Evolutionary conservation across 2,797 vertebrate species (phyloP), one percentile per base, ranked within the genome.

Genomic region (Macroramphosus scolopax): DNA sequence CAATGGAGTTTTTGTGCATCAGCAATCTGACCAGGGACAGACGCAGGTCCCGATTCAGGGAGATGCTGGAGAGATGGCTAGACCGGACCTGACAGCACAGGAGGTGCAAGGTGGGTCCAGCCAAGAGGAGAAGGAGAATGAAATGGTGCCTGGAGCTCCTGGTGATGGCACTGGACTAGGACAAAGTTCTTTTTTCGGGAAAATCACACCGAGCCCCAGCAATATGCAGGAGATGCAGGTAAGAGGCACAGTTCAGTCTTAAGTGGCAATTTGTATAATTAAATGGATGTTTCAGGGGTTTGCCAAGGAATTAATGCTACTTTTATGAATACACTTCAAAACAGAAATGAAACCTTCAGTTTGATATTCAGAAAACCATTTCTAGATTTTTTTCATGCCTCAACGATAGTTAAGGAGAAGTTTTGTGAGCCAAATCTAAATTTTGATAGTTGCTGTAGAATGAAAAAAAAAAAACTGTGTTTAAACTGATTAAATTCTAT

Each of bases 11-110:
- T 69, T 51, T 16, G 85, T 57, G 60, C 72, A 91, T 60, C 76
- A 77, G 67, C 92, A 92, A 76, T 90, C 89, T 9, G 94, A 95
- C 43, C 91, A 91, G 82, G 89, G 85, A 91, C 60, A 60, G 43
- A 32, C 22, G 1, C 55, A 90, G 86, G 63, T 51, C 24, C 86
- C 86, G 17, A 74, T 45, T 63, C 89, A 90, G 56, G 84, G 73
- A 4, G 86, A 89, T 14, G 71, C 47, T 1, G 75, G 59, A 13
- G 89, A 82, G 41, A 58, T 68, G 14, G 44, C 10, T 44, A 64
- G 75, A 46, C 31, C 52, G 73, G 51, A 73, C 33, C 30, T 63
- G 51, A 63, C 30, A 2, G 80, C 13, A 29, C 51, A 65, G 49
- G 60, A 76, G 2, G 50, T 55, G 36, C 33, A 43, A 53, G 51